Conservation (phyloP, 2,888 invertebrate genomes). For the Endotricha flammealis region DNA sequence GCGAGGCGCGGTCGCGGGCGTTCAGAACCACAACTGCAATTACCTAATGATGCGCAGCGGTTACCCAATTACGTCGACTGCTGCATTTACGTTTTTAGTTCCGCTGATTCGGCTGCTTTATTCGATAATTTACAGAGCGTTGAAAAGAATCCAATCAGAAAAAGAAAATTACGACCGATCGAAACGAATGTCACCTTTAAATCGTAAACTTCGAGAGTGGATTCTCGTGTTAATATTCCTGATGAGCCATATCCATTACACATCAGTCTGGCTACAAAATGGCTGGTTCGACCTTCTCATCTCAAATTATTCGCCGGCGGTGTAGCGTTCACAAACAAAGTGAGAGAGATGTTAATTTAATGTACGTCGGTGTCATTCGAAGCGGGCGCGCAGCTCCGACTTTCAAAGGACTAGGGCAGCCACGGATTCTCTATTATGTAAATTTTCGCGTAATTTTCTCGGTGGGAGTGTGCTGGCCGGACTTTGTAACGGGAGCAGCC, state of each 20-base stretch:
- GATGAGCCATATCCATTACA: constrained; percentile 4
- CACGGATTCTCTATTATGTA: constrained; percentile 77
- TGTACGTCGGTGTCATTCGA: constrained; percentile 67
- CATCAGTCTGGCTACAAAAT: constrained; percentile 3
- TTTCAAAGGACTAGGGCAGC: constrained; percentile 71
- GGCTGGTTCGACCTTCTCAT: constrained; percentile 38
- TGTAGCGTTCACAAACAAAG: constrained; percentile 64
- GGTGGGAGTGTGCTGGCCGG: constrained; percentile 56
- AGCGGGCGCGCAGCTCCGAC: constrained; percentile 53
- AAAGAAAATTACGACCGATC: neutral
- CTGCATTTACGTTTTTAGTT: constrained; percentile 64
- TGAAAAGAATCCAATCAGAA: constrained; percentile 21
- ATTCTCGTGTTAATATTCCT: neutral
- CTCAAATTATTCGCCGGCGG: constrained; percentile 54
- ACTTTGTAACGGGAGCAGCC: constrained; percentile 66
- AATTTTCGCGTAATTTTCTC: constrained; percentile 74
- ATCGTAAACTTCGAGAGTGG: neutral
- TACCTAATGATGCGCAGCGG: constrained; percentile 69
- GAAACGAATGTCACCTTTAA: neutral
- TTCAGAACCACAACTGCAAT: constrained; percentile 58
- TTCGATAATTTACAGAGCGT: constrained; percentile 40
- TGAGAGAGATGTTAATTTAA: constrained; percentile 73
- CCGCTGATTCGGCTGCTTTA: constrained; percentile 44
- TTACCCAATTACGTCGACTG: constrained; percentile 63
- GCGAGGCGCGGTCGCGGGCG: constrained; percentile 19